Evolutionary conservation across 2,113 vertebrate species (phyloP).

Genomic region (Sylvietta virens): DNA sequence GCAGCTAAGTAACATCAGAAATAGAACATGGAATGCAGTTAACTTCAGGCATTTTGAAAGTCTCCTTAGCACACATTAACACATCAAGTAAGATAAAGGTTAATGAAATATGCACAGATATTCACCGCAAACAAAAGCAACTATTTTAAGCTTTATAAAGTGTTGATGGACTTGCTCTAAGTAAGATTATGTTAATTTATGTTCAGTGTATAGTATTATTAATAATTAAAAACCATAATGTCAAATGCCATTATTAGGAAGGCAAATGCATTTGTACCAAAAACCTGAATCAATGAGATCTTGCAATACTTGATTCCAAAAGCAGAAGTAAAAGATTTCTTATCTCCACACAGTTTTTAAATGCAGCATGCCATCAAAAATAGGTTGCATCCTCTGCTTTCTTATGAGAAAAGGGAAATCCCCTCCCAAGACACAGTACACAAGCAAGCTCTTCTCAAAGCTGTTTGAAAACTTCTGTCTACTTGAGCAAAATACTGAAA

Average conservation of each 20-base stretch:
- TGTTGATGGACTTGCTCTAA: background rate
- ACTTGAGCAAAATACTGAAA: background rate
- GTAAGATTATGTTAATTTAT: background rate
- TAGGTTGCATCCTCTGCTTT: background rate
- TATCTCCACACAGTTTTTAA: background rate
- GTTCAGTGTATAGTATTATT: background rate
- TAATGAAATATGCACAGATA: background rate
- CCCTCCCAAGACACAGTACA: background rate
- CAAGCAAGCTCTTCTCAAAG: background rate
- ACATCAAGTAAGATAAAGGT: background rate
- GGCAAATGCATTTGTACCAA: background rate
- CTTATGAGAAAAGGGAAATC: background rate
- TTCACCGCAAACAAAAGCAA: background rate
- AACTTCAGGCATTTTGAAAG: background rate
- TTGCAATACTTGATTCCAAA: background rate
- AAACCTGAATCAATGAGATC: background rate
- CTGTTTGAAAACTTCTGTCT: background rate
- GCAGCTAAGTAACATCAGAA: background rate
- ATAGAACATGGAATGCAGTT: background rate
- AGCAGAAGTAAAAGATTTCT: background rate
- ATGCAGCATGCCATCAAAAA: background rate
- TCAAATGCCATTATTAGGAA: background rate
- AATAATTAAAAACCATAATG: rapidly evolving
- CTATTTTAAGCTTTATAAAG: background rate
- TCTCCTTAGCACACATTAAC: background rate